Conservation (phyloP, 2,797 vertebrate genomes). For the Uromys caudimaculatus region DNA sequence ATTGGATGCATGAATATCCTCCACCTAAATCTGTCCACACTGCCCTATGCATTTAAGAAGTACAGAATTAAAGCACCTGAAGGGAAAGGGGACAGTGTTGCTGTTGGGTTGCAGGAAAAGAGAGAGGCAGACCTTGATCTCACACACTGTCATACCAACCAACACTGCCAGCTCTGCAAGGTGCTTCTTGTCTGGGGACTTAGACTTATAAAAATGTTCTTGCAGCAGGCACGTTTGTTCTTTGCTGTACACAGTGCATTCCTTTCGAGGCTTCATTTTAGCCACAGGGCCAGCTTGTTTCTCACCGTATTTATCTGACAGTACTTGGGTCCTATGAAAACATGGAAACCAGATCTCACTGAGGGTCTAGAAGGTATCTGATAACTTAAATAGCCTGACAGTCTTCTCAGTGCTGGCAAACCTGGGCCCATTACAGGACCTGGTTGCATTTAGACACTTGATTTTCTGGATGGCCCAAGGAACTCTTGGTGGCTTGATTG, state of each 20-base stretch:
- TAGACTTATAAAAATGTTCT: not conserved
- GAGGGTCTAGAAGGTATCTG: not conserved
- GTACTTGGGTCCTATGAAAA: not conserved
- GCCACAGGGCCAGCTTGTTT: not conserved
- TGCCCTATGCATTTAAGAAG: too few relatives aligned
- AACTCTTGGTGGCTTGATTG: not conserved
- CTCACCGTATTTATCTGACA: not conserved
- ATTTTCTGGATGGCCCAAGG: not conserved
- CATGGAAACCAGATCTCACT: not conserved
- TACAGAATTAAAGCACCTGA: too few relatives aligned
- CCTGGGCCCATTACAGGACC: too few relatives aligned
- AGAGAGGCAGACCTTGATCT: too few relatives aligned
- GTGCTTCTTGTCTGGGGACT: too few relatives aligned
- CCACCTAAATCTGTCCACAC: too few relatives aligned
- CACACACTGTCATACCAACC: too few relatives aligned
- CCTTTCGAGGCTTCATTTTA: accelerated
- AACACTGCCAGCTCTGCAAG: accelerated
- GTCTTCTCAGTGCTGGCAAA: too few relatives aligned
- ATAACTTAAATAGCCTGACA: too few relatives aligned
- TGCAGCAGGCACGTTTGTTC: not conserved
- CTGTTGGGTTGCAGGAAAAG: too few relatives aligned
- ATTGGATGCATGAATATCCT: too few relatives aligned
- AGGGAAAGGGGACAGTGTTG: too few relatives aligned
- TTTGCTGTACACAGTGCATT: not conserved
- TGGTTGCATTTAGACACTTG: not conserved